Percentiles rank a stretch among this genome's conserved stretches.
These are phyloP conservation scores for Girardinus metallicus DNA, from an alignment of 2,797 vertebrate genomes.

Conservation along the genomic window DNA sequence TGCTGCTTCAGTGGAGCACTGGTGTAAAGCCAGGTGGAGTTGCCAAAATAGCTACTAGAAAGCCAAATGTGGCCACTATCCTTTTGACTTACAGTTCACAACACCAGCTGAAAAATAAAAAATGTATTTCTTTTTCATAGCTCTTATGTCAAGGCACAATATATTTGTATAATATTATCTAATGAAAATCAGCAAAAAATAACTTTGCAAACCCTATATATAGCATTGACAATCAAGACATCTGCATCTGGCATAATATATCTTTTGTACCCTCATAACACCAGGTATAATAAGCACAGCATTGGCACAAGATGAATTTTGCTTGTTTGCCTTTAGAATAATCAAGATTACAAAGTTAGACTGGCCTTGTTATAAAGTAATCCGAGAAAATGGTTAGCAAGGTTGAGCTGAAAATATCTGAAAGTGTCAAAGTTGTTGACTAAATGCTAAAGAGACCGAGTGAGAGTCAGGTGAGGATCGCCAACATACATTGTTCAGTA, in stretches of 20 bases:
- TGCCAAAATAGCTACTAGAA: slow-evolving; percentile 48
- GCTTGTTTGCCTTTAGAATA: neutral
- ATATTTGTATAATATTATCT: neutral
- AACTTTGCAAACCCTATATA: neutral
- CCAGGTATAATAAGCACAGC: neutral
- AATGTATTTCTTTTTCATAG: neutral
- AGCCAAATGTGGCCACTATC: slow-evolving; percentile 45
- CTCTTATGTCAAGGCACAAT: neutral
- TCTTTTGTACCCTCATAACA: neutral
- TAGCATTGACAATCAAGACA: neutral
- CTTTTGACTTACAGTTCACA: slow-evolving; percentile 48
- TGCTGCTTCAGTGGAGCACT: slow-evolving; percentile 65
- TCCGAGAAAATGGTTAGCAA: slow-evolving; percentile 1
- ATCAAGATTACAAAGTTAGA: neutral
- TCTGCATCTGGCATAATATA: neutral
- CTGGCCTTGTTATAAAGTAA: neutral
- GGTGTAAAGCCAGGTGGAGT: slow-evolving; percentile 61
- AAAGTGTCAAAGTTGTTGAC: neutral
- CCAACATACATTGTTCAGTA: slow-evolving; percentile 38
- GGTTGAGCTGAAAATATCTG: neutral
- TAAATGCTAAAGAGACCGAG: slow-evolving; percentile 27
- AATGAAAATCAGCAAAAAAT: neutral
- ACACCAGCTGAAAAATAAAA: slow-evolving; percentile 13
- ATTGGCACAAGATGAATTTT: neutral
- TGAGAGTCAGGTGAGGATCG: slow-evolving; percentile 47